Conservation (phyloP, 35 echinoderm and acorn worm species). For the Ophioderma brevispina region DNA sequence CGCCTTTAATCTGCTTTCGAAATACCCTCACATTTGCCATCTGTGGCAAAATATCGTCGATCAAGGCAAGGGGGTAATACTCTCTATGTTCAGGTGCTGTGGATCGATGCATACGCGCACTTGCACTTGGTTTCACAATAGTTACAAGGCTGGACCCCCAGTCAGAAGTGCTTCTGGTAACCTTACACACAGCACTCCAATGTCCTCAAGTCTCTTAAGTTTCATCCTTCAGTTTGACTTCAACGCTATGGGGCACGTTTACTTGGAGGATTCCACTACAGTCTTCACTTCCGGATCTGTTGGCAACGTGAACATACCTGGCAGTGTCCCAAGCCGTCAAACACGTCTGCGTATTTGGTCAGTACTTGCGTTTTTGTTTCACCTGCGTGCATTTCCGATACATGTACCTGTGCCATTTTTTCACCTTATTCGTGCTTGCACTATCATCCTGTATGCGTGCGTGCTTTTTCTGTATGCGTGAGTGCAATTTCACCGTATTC, state of each 20-base stretch:
- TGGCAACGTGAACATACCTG: too few relatives aligned
- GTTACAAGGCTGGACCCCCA: slow-evolving; percentile 60
- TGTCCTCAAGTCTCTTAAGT: slow-evolving; percentile 45
- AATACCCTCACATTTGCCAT: too few relatives aligned
- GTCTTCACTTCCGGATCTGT: not conserved
- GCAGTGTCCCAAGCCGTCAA: slow-evolving; percentile 43
- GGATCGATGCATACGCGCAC: slow-evolving; percentile 59
- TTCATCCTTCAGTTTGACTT: slow-evolving; percentile 46
- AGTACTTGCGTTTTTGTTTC: not conserved
- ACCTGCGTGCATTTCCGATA: too few relatives aligned
- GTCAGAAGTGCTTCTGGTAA: slow-evolving; percentile 41
- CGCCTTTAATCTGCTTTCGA: too few relatives aligned
- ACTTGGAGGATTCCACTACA: slow-evolving; percentile 34
- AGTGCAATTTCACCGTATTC: too few relatives aligned
- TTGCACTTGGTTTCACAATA: slow-evolving; percentile 28
- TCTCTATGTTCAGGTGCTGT: slow-evolving; percentile 45
- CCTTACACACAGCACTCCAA: slow-evolving; percentile 33
- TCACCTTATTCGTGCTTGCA: not conserved
- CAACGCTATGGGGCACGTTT: slow-evolving; percentile 44
- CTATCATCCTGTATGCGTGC: too few relatives aligned
- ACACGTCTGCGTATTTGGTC: not conserved
- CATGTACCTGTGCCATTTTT: too few relatives aligned
- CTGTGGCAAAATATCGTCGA: too few relatives aligned
- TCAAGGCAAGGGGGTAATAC: too few relatives aligned
- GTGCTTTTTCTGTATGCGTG: too few relatives aligned